Conservation (phyloP, 2,797 vertebrate genomes). For the Enteromius viviparus region DNA sequence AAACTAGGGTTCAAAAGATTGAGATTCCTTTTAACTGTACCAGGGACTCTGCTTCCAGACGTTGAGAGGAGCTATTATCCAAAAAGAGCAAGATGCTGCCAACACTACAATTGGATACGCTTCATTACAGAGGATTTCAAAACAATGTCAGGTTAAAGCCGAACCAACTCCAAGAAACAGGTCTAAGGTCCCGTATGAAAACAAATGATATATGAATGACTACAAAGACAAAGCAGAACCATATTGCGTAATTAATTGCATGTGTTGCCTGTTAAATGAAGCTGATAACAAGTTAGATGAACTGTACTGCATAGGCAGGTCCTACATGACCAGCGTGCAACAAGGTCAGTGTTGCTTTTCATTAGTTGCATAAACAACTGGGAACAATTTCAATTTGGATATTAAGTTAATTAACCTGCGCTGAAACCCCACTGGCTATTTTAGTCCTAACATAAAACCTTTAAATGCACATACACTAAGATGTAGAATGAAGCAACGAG, state of each 20-base stretch:
- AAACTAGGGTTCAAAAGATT: constrained; percentile 50
- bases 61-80: constrained; percentile 35
- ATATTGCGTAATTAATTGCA: constrained; percentile 32
- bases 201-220: constrained; percentile 28
- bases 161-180: constrained; percentile 29
- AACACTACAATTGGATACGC: constrained; percentile 42
- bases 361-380: constrained; percentile 44
- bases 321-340: neutral
- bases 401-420: constrained; percentile 28
- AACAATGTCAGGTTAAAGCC: constrained; percentile 42
- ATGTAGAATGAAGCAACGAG: neutral
- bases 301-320: constrained; percentile 15
- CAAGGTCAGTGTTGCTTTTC: constrained; percentile 6
- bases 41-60: constrained; percentile 31
- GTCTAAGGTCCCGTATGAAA: constrained; percentile 26
- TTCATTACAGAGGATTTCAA: constrained; percentile 53
- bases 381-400: constrained; percentile 39
- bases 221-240: constrained; percentile 13
- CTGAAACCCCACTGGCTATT: constrained; percentile 4
- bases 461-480: neutral
- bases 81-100: constrained; percentile 41
- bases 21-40: constrained; percentile 26
- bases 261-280: constrained; percentile 14
- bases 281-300: neutral
- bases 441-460: constrained; percentile 4